phyloP scores from a whole-genome alignment of 2,797 vertebrate species.

The Choloepus didactylus region DNA sequence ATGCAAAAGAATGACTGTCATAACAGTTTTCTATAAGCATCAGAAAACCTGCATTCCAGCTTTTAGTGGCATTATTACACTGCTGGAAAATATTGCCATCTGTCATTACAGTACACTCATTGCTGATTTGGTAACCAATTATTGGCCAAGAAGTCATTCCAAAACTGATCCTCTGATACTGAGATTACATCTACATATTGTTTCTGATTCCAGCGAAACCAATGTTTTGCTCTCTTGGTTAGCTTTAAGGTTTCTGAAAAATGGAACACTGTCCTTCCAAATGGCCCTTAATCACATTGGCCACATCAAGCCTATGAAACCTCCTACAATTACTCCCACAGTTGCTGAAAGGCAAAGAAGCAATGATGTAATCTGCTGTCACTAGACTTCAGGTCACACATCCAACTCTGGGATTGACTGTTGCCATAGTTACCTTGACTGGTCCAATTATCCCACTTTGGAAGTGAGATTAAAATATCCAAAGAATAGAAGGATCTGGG shows the following conservation, averaged over 20 bases:
- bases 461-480: slow-evolving; percentile 66
- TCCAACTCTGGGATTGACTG: slow-evolving; percentile 14
- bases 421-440: slow-evolving; percentile 71
- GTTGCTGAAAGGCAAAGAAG: background rate
- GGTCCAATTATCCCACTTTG: slow-evolving; percentile 20
- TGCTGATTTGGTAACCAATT: background rate
- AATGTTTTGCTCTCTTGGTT: slow-evolving; percentile 49
- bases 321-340: background rate
- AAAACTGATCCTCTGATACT: background rate
- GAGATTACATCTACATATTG: background rate
- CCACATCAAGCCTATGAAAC: background rate
- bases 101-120: background rate
- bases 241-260: slow-evolving; percentile 26
- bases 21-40: background rate
- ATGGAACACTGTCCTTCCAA: background rate
- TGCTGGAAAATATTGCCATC: background rate
- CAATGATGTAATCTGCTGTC: background rate
- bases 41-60: background rate
- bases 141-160: background rate
- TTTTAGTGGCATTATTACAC: background rate
- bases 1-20: background rate
- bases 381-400: background rate
- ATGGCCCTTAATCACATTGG: slow-evolving; percentile 4
- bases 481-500: background rate
- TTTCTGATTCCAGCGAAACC: background rate